Percentiles rank a stretch among this genome's conserved stretches.
Evolutionary conservation across 1,140 invertebrate genomes (phyloP).

Genomic region (Atta cephalotes): DNA sequence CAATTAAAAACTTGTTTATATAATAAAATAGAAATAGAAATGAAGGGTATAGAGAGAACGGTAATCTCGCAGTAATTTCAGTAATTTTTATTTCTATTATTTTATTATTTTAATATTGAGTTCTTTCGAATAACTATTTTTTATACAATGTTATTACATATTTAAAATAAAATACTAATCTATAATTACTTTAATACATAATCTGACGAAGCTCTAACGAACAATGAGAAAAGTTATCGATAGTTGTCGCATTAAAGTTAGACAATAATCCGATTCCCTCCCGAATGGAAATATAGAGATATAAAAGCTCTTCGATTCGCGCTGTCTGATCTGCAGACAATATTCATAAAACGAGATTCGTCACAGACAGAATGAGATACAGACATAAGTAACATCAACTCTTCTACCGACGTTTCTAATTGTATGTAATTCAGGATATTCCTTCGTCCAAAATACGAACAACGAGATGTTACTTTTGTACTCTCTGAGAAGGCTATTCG

Average conservation of each 20-base stretch:
- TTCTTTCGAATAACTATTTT: background rate
- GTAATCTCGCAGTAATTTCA: too few relatives aligned
- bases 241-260: background rate
- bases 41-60: too few relatives aligned
- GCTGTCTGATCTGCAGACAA: background rate
- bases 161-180: background rate
- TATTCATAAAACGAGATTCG: background rate
- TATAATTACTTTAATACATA: background rate
- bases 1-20: background rate
- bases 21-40: background rate
- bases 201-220: background rate
- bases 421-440: slow-evolving; percentile 13
- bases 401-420: background rate
- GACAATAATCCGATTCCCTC: background rate
- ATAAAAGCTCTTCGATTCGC: background rate
- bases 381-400: background rate
- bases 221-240: background rate
- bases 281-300: background rate
- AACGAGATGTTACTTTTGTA: background rate
- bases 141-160: background rate
- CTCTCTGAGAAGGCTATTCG: background rate
- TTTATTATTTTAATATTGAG: too few relatives aligned
- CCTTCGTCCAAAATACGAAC: background rate
- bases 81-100: too few relatives aligned
- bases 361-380: background rate